A percentile compares a stretch with the other conserved stretches of the same genome.
phyloP scores from a whole-genome alignment of 2,888 invertebrate species.

The Neoitamus cyanurus region DNA sequence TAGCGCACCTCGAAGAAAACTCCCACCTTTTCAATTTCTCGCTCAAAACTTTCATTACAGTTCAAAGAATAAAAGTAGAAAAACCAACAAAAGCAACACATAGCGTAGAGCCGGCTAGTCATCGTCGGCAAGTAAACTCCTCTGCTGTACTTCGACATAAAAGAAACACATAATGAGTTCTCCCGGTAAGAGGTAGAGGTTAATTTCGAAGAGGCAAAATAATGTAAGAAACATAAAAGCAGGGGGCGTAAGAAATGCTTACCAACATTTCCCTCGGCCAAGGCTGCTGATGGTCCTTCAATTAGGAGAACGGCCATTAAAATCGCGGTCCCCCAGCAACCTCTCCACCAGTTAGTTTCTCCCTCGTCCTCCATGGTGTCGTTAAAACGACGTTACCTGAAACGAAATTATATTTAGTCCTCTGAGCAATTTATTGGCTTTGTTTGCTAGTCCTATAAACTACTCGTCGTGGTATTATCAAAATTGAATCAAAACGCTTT shows the following conservation, averaged over 20 bases:
- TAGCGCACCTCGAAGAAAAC: not conserved
- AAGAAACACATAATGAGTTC: not conserved
- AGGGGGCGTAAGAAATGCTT: constrained; percentile 19
- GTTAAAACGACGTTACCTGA: constrained; percentile 43
- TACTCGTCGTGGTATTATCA: not conserved
- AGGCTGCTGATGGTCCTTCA: constrained; percentile 30
- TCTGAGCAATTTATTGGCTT: not conserved
- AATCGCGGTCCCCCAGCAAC: constrained; percentile 10
- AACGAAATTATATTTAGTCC: not conserved
- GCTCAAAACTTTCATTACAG: not conserved
- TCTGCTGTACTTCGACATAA: not conserved
- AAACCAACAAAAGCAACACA: not conserved
- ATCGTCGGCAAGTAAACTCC: not conserved
- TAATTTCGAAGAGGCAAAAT: not conserved
- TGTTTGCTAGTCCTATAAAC: not conserved
- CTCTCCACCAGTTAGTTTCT: constrained; percentile 47
- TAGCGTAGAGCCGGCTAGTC: not conserved
- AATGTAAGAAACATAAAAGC: not conserved
- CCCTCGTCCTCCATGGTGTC: constrained; percentile 48
- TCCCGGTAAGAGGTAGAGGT: not conserved
- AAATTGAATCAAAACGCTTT: not conserved
- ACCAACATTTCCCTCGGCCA: constrained; percentile 52
- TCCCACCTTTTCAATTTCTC: not conserved
- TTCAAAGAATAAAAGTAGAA: not conserved
- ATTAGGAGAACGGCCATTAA: constrained; percentile 29